These are phyloP conservation scores for Lepidocyrtoides sp. DNA, from an alignment of 2,888 invertebrate genomes.

Conservation along the genomic window DNA sequence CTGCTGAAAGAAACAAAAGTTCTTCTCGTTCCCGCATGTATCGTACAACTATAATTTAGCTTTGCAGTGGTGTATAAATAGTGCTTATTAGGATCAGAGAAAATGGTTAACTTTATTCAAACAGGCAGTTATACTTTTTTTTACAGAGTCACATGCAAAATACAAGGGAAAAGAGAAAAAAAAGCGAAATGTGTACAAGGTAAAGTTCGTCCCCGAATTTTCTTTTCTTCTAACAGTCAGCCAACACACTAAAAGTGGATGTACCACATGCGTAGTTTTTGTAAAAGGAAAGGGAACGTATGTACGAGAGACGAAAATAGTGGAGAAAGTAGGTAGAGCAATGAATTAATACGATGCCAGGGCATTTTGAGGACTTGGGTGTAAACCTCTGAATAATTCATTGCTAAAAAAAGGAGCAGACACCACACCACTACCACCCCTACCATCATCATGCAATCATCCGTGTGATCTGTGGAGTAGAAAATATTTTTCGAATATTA, in stretches of 20 bases:
- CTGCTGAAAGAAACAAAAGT: too few relatives aligned
- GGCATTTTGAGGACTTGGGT: constrained; percentile 6
- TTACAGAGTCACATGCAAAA: not conserved
- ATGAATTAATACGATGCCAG: not conserved
- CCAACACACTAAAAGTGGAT: not conserved
- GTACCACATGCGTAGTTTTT: not conserved
- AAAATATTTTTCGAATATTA: not conserved
- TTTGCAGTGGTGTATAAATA: too few relatives aligned
- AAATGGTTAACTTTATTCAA: too few relatives aligned
- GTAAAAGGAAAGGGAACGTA: not conserved
- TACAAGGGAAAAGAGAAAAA: not conserved
- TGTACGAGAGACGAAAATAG: not conserved
- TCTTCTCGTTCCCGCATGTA: too few relatives aligned
- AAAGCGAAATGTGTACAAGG: constrained; percentile 30
- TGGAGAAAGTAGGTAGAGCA: not conserved
- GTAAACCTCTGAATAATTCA: constrained; percentile 70
- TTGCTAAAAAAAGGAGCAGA: constrained; percentile 8
- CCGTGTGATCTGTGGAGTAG: not conserved
- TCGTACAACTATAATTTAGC: too few relatives aligned
- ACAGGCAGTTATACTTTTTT: not conserved
- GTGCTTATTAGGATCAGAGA: too few relatives aligned
- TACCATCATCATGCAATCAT: constrained; percentile 5
- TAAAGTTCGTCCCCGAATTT: not conserved
- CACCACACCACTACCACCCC: not conserved
- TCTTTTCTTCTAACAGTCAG: constrained; percentile 16